Percentiles rank a stretch among this genome's conserved stretches.
These are phyloP conservation scores for Holothuria glaberrima DNA, from an alignment of 35 echinoderm and acorn worm genomes.

Conservation along the genomic window DNA sequence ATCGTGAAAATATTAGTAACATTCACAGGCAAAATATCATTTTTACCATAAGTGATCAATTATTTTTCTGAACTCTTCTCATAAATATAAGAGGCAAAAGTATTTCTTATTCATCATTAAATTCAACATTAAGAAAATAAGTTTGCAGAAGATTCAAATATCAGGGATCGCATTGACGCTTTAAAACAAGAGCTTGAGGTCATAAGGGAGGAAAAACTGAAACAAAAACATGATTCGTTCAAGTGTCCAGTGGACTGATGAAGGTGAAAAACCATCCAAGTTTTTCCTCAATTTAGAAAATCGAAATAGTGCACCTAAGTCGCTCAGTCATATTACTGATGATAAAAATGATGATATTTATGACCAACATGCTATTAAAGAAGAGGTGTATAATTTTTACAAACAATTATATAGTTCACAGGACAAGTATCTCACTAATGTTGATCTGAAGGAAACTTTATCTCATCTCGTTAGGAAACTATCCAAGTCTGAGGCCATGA, in stretches of 20 bases:
- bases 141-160: not conserved
- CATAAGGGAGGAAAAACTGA: not conserved
- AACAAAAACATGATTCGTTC: conserved; percentile 1
- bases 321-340: not conserved
- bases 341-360: not conserved
- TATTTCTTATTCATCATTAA: not conserved
- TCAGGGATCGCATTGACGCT: not conserved
- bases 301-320: not conserved
- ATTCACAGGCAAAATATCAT: not conserved
- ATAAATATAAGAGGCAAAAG: too few relatives aligned
- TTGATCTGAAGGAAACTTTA: not conserved
- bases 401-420: conserved; percentile 1
- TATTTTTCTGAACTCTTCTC: too few relatives aligned
- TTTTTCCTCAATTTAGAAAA: not conserved
- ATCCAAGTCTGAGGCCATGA: too few relatives aligned
- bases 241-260: not conserved
- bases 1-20: not conserved
- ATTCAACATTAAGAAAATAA: not conserved
- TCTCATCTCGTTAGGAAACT: not conserved
- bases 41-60: not conserved
- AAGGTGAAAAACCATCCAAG: conserved; percentile 6
- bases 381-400: not conserved
- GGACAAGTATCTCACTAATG: not conserved
- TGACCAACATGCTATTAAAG: not conserved
- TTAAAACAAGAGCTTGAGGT: conserved; percentile 18